Evolutionary conservation across 2,113 vertebrate genomes (phyloP), one percentile per base, ranked within the genome.

Genomic region (Daboia siamensis): DNA sequence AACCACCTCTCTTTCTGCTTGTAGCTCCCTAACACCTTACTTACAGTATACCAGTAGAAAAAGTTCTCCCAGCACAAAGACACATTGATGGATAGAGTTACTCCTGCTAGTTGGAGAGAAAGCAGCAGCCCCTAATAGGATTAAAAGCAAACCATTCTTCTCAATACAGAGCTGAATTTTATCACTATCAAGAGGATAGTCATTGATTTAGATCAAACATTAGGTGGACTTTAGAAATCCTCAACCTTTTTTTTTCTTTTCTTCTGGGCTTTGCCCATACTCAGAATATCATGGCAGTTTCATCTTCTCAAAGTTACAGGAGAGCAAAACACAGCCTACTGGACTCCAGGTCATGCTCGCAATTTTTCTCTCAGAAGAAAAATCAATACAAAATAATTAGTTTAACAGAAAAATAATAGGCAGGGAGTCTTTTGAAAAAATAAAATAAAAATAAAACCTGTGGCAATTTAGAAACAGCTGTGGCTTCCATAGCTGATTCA

Each of bases 341-440:
- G 51, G 39, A 13, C 64, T 74, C 46, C 13, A 92, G 92, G 74
- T 94, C 52, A 54, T 69, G 94, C 92, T 39, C n/a, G 55, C 86
- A 92, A 29, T 91, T 94, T 89, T 44, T 90, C 90, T 88, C 56
- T 29, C 59, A 39, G 86, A 86, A 54, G 94, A 94, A 94, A 91
- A 91, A 92, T 85, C 80, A 94, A 94, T 93, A 94, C 90, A 94
- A 56, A 94, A 91, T 95, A 94, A 93, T 94, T 93, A 90, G 21
- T 84, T 94, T 55, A 17, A 93, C 88, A 92, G 64, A 90, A 93
- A 96, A 93, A 89, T 90, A 93, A 92, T 24, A 86, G 57, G 87
- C 61, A 86, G 29, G 93, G 57, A 89, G 46, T 90, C 92, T 93
- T 93, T 92, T 33, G 87, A 33, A 15, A 39, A 24, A 6, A 1